These are phyloP conservation scores for Periplaneta americana DNA, from an alignment of 1,140 invertebrate genomes.

Conservation along the genomic window DNA sequence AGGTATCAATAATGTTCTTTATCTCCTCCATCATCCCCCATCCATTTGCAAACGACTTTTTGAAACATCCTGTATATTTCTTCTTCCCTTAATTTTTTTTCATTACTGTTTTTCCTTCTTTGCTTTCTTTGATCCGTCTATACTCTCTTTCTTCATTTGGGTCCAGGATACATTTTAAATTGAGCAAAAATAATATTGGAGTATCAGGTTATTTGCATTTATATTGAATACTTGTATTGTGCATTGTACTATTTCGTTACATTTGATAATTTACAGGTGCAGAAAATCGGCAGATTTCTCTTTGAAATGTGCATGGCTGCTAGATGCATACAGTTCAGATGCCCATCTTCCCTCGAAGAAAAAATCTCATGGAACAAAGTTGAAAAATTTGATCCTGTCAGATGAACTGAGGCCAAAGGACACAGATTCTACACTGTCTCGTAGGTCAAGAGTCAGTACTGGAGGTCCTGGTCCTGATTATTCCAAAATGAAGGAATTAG, in stretches of 20 bases:
- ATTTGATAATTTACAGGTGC: constrained; percentile 59
- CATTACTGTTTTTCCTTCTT: too few species aligned
- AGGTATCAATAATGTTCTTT: too few species aligned
- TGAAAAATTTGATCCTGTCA: constrained; percentile 82
- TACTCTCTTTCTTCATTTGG: too few species aligned
- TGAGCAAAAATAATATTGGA: too few species aligned
- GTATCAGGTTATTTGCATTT: too few species aligned
- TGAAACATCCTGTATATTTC: too few species aligned
- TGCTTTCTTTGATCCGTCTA: too few species aligned
- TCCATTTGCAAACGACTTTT: too few species aligned
- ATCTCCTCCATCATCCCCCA: too few species aligned
- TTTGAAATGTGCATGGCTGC: constrained; percentile 89
- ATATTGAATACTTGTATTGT: too few species aligned
- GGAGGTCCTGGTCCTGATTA: constrained; percentile 4
- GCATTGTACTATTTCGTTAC: neutral
- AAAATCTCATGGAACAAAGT: constrained; percentile 79
- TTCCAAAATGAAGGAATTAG: constrained; percentile 9
- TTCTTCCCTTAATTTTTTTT: too few species aligned
- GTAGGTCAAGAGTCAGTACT: constrained; percentile 7
- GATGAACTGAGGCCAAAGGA: constrained; percentile 64
- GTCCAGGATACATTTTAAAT: too few species aligned
- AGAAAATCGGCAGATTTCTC: constrained; percentile 92
- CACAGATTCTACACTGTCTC: neutral
- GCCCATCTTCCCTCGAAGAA: constrained; percentile 59
- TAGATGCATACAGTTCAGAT: constrained; percentile 89